These are phyloP conservation scores for Helicorthomorpha holstii DNA, from an alignment of 1,140 invertebrate genomes.

Conservation along the genomic window DNA sequence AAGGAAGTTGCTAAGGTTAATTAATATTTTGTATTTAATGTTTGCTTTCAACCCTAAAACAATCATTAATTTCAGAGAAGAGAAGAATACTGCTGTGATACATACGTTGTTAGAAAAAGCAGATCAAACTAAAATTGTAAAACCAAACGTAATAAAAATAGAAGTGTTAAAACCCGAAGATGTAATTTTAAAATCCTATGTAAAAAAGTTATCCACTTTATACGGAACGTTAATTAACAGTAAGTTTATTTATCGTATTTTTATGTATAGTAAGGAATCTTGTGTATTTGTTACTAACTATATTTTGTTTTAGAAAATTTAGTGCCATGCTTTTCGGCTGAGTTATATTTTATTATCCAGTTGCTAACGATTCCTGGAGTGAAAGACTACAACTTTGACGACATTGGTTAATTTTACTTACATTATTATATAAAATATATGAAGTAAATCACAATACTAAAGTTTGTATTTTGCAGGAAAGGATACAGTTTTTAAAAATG, in stretches of 20 bases:
- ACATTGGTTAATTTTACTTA: not conserved
- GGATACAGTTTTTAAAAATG: constrained; percentile 19
- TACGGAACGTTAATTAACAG: too few species aligned
- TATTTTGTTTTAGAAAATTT: constrained; percentile 25
- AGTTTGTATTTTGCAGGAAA: not conserved
- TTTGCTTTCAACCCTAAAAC: not conserved
- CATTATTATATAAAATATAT: not conserved
- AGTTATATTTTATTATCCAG: constrained; percentile 39
- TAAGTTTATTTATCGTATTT: not conserved
- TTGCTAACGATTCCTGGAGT: constrained; percentile 25
- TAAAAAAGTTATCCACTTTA: too few species aligned
- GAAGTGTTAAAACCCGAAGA: not conserved
- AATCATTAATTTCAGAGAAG: not conserved
- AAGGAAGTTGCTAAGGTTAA: not conserved
- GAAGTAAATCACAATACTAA: not conserved
- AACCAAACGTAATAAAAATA: not conserved
- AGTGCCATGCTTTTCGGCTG: constrained; percentile 35
- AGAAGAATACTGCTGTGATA: not conserved
- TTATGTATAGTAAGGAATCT: not conserved
- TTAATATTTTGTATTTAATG: not conserved
- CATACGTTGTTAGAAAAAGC: too few species aligned
- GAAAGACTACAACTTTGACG: not conserved
- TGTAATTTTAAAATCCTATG: not conserved
- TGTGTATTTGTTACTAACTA: not conserved
- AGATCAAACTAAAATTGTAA: not conserved